Evolutionary conservation across 2,113 vertebrate species (phyloP), one percentile per base, ranked within the genome.

Genomic region (Megatriorchis doriae): DNA sequence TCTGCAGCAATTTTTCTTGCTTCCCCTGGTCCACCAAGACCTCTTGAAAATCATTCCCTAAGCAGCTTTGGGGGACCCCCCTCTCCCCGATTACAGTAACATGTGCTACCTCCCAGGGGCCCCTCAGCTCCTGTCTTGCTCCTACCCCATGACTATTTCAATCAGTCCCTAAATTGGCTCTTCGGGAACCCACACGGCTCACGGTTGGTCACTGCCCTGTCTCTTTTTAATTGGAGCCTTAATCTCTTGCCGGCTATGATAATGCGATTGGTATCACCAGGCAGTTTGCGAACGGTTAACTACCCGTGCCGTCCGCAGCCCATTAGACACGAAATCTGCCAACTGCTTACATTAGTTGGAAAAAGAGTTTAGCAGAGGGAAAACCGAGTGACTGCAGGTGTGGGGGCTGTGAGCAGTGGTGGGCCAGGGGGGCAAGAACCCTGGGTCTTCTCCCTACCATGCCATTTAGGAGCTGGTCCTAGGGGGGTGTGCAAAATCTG

Each of bases 321-420:
- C 96, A 93, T 97, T 97, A 97, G 79, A 81, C 91, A 97, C 21
- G 45, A 88, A 97, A 96, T 91, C 93, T 91, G 84, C 95, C 95
- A 86, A 71, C 66, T 93, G 80, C 88, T 96, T 93, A 48, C 31
- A 95, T 97, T 94, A 96, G 48, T 56, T 47, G 62, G 67, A 73
- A 50, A 50, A 82, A 71, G 87, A 86, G 22, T 90, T 93, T 53
- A 88, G 20, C 32, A 19, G 12, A 45, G 40, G 31, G 50, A 23
- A 71, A 70, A 75, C 2, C 0, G 31, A 92, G 29, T 0, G 5
- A 25, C 23, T 40, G 61, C 31, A 26, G 55, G 23, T 9, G 0
- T 13, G 11, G 18, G 62, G 36, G 7, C 7, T 34, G 21, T 12
- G 10, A 79, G 43, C 19, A 43, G 40, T 9, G 21, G 45, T 40